A percentile compares a stretch with the other conserved stretches of the same genome.
These are phyloP conservation scores for Linurgus olivaceus DNA, from an alignment of 2,797 vertebrate genomes.

Conservation along the genomic window DNA sequence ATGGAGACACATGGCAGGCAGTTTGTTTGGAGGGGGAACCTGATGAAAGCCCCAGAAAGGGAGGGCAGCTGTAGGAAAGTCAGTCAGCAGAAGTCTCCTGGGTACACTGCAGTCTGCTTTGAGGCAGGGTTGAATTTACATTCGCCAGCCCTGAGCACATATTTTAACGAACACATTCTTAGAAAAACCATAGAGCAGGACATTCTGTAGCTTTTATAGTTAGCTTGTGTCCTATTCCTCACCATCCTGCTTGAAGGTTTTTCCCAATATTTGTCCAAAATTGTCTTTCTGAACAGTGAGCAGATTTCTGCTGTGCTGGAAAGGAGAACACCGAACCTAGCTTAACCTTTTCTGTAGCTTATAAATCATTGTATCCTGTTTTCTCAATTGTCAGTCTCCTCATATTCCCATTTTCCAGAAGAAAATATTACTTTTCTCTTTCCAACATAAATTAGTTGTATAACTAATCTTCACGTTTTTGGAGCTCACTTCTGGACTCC, in stretches of 20 bases:
- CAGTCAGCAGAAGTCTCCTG: not conserved
- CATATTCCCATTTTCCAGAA: not conserved
- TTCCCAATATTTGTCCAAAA: not conserved
- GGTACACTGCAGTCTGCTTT: not conserved
- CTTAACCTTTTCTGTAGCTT: not conserved
- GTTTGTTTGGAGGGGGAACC: not conserved
- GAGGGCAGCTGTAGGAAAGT: not conserved
- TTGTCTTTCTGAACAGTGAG: not conserved
- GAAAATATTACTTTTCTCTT: not conserved
- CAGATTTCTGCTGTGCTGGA: not conserved
- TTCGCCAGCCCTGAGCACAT: not conserved
- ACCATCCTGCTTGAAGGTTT: not conserved
- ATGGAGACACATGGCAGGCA: not conserved
- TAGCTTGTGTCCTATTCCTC: not conserved
- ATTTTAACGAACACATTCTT: not conserved
- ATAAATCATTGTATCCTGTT: not conserved
- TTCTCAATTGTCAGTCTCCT: not conserved
- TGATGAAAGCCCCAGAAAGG: not conserved
- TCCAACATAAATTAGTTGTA: not conserved
- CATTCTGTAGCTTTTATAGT: not conserved
- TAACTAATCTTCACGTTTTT: not conserved
- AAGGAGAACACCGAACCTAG: not conserved
- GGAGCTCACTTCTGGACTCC: not conserved
- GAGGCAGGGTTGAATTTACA: not conserved
- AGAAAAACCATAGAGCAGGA: not conserved